phyloP scores from a whole-genome alignment of 2,888 invertebrate species.

The Ditula angustiorana region DNA sequence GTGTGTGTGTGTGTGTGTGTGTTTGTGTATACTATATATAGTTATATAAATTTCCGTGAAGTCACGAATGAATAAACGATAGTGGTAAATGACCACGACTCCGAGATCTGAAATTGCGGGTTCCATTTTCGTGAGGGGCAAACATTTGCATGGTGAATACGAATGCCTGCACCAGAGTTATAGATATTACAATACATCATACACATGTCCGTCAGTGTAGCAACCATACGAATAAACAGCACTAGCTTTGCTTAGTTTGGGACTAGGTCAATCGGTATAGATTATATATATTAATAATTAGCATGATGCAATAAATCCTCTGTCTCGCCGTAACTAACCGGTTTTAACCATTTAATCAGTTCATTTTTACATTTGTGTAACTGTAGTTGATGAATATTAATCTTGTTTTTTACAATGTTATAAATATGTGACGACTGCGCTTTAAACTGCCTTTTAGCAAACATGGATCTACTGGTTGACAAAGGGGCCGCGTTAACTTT shows the following conservation, averaged over 20 bases:
- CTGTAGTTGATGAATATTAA: background rate
- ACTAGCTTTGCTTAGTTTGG: no score
- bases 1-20: background rate
- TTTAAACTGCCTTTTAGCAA: background rate
- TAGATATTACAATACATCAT: no score
- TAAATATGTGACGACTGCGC: background rate
- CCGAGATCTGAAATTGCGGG: no score
- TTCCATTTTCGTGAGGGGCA: no score
- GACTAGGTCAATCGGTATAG: no score
- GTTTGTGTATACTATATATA: background rate
- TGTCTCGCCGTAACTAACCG: background rate
- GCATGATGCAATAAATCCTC: background rate
- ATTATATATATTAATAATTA: background rate
- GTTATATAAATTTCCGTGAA: no score
- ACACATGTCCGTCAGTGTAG: no score
- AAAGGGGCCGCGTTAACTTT: background rate
- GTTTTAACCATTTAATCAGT: constrained; percentile 2
- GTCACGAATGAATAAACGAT: no score
- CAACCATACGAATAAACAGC: no score
- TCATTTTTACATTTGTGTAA: background rate
- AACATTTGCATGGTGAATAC: no score
- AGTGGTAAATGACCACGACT: no score
- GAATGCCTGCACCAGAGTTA: no score
- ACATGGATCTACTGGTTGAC: background rate
- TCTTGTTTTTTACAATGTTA: background rate